A percentile compares a stretch with the other conserved stretches of the same genome.
Conservation (phyloP, 2,113 vertebrate genomes). For the Vombatus ursinus region DNA sequence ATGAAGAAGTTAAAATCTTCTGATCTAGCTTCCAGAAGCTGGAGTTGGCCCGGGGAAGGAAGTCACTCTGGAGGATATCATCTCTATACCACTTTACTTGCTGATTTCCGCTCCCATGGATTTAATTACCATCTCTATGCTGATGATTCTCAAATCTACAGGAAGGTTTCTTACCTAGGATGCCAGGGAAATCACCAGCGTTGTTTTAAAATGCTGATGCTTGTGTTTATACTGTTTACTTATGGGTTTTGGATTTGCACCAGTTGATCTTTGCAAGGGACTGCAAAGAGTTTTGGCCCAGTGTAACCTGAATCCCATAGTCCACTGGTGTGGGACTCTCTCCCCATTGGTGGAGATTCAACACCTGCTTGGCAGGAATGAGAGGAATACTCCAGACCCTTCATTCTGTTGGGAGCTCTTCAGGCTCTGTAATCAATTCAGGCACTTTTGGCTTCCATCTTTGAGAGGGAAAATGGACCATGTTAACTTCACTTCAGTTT, state of each 20-base stretch:
- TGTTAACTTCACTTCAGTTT: not conserved
- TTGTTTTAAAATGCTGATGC: not conserved
- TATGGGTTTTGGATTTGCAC: not conserved
- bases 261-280: not conserved
- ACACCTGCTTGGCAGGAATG: not conserved
- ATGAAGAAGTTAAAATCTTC: not conserved
- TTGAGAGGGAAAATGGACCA: not conserved
- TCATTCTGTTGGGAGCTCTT: not conserved
- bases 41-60: not conserved
- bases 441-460: not conserved
- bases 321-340: not conserved
- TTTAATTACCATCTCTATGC: not conserved
- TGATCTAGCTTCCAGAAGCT: not conserved
- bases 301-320: not conserved
- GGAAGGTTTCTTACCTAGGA: not conserved
- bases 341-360: not conserved
- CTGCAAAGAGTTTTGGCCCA: not conserved
- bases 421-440: not conserved
- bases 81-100: not conserved
- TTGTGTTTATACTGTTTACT: not conserved
- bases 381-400: not conserved
- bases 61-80: not conserved
- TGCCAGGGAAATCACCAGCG: not conserved
- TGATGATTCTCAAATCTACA: not conserved
- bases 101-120: not conserved